Conservation (phyloP, 2,797 vertebrate genomes). For the Sardinella longiceps region DNA sequence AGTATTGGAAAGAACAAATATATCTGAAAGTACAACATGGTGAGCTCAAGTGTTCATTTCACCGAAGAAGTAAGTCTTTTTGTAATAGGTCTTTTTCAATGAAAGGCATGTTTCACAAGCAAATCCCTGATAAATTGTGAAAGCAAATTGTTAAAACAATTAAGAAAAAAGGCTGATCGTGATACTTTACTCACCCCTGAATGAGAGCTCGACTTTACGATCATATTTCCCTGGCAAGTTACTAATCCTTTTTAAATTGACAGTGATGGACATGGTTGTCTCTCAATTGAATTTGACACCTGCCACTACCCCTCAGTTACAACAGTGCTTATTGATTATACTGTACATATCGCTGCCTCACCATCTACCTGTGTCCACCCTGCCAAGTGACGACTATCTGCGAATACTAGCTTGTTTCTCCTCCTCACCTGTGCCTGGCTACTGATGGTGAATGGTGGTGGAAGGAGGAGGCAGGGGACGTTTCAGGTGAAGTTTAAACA, state of each 20-base stretch:
- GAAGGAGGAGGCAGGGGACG: not conserved
- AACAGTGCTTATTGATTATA: not conserved
- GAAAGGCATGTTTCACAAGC: not conserved
- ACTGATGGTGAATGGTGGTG: not conserved
- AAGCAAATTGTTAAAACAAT: too few relatives aligned
- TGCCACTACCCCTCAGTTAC: not conserved
- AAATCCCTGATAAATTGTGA: not conserved
- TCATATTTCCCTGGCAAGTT: constrained; percentile 83
- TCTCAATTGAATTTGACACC: not conserved
- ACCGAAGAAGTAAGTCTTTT: not conserved
- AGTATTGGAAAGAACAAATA: not conserved
- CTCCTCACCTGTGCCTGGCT: not conserved
- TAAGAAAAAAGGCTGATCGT: not conserved
- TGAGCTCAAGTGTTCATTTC: too few relatives aligned
- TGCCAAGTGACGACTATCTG: not conserved
- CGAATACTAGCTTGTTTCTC: not conserved
- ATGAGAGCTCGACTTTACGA: constrained; percentile 83
- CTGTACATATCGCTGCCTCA: not conserved
- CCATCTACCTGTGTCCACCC: constrained; percentile 3
- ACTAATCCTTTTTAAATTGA: constrained; percentile 77
- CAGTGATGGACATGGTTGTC: constrained; percentile 82
- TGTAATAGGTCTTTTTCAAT: not conserved
- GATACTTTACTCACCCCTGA: constrained; percentile 74
- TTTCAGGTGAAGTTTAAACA: not conserved
- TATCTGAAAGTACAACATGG: too few relatives aligned